phyloP scores from a whole-genome alignment of 1,140 invertebrate genomes.

The Matsumurasca onukii region DNA sequence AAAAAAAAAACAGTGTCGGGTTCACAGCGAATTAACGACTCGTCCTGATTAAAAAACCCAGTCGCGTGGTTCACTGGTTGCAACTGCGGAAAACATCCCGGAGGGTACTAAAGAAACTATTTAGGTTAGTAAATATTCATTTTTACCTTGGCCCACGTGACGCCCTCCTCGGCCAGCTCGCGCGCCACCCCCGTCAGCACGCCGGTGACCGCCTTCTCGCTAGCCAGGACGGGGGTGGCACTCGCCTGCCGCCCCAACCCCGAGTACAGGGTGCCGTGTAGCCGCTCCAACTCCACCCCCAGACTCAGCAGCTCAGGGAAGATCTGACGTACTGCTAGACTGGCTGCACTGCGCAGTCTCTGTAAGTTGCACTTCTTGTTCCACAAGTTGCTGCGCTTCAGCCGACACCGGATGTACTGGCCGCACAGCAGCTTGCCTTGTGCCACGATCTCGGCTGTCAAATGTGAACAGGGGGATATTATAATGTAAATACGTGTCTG shows the following conservation, averaged over 20 bases:
- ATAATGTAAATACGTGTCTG: too few species aligned
- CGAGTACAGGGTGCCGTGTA: slow-evolving; percentile 56
- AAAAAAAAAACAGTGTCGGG: too few species aligned
- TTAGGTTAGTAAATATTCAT: too few species aligned
- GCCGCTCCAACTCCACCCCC: slow-evolving; percentile 63
- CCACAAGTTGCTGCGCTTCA: slow-evolving; percentile 57
- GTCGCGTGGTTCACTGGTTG: too few species aligned
- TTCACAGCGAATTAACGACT: too few species aligned
- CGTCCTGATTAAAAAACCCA: too few species aligned
- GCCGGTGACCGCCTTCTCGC: slow-evolving; percentile 55
- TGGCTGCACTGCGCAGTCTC: slow-evolving; percentile 60
- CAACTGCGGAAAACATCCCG: too few species aligned
- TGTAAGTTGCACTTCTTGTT: slow-evolving; percentile 69
- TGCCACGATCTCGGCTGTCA: slow-evolving; percentile 54
- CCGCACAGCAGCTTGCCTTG: slow-evolving; percentile 61
- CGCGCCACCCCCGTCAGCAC: slow-evolving; percentile 56
- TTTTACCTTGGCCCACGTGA: slow-evolving; percentile 38
- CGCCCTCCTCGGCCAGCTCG: slow-evolving; percentile 35
- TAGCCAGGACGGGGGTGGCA: slow-evolving; percentile 51
- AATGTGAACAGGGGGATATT: too few species aligned
- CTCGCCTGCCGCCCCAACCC: slow-evolving; percentile 45
- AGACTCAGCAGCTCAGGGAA: slow-evolving; percentile 57
- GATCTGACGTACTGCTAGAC: slow-evolving; percentile 58
- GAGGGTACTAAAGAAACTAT: too few species aligned
- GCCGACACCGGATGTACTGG: slow-evolving; percentile 60